Evolutionary conservation across 1,140 invertebrate genomes (phyloP).

Genomic region (Formica selysi): DNA sequence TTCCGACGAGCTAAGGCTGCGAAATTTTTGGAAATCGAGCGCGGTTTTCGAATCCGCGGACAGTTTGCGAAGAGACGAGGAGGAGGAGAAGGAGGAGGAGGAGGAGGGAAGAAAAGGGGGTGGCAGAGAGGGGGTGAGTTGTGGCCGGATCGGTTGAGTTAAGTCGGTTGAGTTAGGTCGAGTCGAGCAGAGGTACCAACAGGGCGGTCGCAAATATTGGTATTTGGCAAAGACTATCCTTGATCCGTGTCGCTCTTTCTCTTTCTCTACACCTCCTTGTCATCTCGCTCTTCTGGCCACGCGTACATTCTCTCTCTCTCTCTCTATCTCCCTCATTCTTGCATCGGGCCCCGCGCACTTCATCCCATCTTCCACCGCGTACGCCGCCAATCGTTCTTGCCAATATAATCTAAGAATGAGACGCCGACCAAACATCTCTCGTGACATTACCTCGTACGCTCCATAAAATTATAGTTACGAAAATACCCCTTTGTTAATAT

Average conservation of each 20-base stretch:
- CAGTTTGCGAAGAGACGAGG: slow-evolving; percentile 26
- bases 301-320: slow-evolving; percentile 73
- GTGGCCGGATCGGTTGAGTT: slow-evolving; percentile 81
- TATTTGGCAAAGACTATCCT: slow-evolving; percentile 87
- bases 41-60: slow-evolving; percentile 40
- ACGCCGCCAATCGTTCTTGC: slow-evolving; percentile 42
- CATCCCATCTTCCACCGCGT: slow-evolving; percentile 20
- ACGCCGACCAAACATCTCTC: slow-evolving; percentile 15
- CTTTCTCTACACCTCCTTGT: slow-evolving; percentile 75
- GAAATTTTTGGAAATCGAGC: slow-evolving; percentile 41
- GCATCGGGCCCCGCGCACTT: slow-evolving; percentile 47
- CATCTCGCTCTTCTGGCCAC: slow-evolving; percentile 71
- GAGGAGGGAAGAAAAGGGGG: slow-evolving; percentile 59
- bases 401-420: slow-evolving; percentile 50
- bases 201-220: slow-evolving; percentile 86
- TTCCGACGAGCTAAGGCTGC: neutral
- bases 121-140: slow-evolving; percentile 73
- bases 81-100: slow-evolving; percentile 38
- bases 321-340: slow-evolving; percentile 67
- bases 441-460: neutral
- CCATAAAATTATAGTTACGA: neutral
- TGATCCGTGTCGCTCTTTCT: slow-evolving; percentile 85
- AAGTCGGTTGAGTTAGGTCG: slow-evolving; percentile 79
- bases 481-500: slow-evolving; percentile 10
- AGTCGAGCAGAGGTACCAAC: slow-evolving; percentile 85